Conservation (phyloP, 2,797 vertebrate genomes). For the Malacoraja senta region DNA sequence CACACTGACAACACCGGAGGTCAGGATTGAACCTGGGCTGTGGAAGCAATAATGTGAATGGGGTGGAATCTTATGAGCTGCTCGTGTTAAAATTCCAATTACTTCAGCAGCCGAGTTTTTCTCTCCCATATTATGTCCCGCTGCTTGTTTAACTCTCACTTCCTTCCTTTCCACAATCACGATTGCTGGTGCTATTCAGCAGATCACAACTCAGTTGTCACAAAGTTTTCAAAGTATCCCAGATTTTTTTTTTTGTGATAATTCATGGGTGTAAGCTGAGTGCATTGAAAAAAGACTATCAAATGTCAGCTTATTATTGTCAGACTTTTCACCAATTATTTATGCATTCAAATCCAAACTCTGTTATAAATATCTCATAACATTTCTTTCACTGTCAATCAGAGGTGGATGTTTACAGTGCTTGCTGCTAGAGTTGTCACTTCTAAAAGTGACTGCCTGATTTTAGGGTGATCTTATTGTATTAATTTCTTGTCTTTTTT, state of each 20-base stretch:
- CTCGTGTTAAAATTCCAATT: not conserved
- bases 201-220: not conserved
- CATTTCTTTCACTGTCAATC: conserved; percentile 12
- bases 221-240: not conserved
- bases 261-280: conserved; percentile 5
- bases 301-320: not conserved
- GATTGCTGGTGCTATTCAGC: not conserved
- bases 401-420: not conserved
- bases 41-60: too few species aligned
- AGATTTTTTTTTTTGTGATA: not conserved
- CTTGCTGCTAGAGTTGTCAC: not conserved
- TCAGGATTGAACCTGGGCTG: too few species aligned
- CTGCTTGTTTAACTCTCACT: not conserved
- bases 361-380: not conserved
- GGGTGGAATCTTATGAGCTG: not conserved
- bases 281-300: not conserved
- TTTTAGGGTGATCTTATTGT: not conserved
- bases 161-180: not conserved
- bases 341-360: not conserved
- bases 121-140: not conserved
- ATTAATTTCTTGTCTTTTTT: not conserved
- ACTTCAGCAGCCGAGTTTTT: not conserved
- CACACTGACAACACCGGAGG: too few species aligned
- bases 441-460: not conserved
- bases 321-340: conserved; percentile 11